These are phyloP conservation scores for Ariopsis seemanni DNA, from an alignment of 2,113 vertebrate species.

Conservation along the genomic window DNA sequence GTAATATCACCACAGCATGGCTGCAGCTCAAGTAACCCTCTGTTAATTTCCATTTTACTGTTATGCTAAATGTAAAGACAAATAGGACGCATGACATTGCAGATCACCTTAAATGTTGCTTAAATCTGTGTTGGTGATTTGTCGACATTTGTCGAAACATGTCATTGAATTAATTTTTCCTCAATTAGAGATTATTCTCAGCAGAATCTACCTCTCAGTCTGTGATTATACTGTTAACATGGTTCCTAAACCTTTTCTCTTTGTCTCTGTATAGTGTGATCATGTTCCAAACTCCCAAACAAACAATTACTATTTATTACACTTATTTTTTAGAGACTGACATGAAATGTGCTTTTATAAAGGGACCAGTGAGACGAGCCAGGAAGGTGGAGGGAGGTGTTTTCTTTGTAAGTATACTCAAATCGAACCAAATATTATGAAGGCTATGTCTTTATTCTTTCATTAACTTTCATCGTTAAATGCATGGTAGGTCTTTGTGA, in stretches of 20 bases:
- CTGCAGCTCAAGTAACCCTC: background rate
- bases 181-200: background rate
- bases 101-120: background rate
- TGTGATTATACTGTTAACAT: background rate
- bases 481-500: conserved; percentile 20
- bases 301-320: conserved; percentile 14
- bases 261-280: conserved; percentile 4
- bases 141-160: background rate
- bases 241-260: background rate
- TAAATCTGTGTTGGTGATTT: background rate
- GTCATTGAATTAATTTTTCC: background rate
- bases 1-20: background rate
- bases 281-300: conserved; percentile 1
- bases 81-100: background rate
- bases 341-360: conserved; percentile 68
- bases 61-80: background rate
- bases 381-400: conserved; percentile 80
- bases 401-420: conserved; percentile 77
- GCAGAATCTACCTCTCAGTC: background rate
- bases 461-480: conserved; percentile 40
- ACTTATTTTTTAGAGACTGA: conserved; percentile 55
- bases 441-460: conserved; percentile 40
- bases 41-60: background rate
- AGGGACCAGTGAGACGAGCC: conserved; percentile 72
- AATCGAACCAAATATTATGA: conserved; percentile 41